phyloP scores from a whole-genome alignment of 2,113 vertebrate species.

The Pteruthius melanotis region DNA sequence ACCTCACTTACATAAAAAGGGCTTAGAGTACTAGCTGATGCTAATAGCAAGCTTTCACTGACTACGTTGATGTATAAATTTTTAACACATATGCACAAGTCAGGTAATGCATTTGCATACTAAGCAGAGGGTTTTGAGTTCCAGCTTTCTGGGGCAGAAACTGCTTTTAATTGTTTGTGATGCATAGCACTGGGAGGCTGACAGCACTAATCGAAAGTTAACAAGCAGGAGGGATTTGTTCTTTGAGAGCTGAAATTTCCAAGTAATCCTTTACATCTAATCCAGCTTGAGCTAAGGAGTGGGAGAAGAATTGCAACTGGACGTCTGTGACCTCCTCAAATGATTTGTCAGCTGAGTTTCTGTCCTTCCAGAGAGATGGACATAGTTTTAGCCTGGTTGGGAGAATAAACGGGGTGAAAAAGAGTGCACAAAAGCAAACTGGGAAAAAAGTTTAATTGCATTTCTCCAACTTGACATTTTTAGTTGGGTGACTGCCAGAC shows the following conservation, averaged over 20 bases:
- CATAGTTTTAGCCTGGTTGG: not conserved
- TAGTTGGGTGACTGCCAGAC: not conserved
- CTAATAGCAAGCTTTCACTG: conserved; percentile 11
- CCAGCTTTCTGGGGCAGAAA: conserved; percentile 28
- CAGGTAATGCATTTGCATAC: conserved; percentile 46
- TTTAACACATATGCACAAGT: conserved; percentile 31
- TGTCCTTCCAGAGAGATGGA: not conserved
- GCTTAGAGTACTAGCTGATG: not conserved
- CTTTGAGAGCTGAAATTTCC: conserved; percentile 45
- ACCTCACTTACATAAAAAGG: conserved; percentile 4
- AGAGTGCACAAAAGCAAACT: not conserved
- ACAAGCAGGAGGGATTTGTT: conserved; percentile 41
- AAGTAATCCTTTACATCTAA: conserved; percentile 40
- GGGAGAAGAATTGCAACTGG: not conserved
- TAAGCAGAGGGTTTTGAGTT: not conserved
- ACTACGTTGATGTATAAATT: not conserved
- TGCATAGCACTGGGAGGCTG: not conserved
- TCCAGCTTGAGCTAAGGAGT: not conserved
- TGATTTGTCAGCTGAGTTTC: not conserved
- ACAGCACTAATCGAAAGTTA: conserved; percentile 35
- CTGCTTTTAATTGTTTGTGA: not conserved
- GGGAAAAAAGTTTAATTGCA: not conserved
- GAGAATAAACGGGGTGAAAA: not conserved
- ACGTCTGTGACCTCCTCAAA: not conserved
- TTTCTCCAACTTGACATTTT: not conserved